Evolutionary conservation across 1,140 invertebrate species (phyloP).

Genomic region (Neodiprion virginianus): DNA sequence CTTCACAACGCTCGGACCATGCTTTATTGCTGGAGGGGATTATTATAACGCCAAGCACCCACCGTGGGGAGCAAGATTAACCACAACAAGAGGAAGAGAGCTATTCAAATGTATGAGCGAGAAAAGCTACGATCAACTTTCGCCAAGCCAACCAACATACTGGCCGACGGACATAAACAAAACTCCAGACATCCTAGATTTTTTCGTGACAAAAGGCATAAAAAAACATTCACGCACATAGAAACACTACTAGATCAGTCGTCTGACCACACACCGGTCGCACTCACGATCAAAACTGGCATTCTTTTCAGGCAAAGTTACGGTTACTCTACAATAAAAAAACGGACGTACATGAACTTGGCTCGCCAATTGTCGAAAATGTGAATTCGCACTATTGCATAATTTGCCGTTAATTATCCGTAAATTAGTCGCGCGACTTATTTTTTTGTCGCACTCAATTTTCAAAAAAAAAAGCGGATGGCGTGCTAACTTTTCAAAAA

Average conservation of each 20-base stretch:
- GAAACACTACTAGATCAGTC: conserved; percentile 28
- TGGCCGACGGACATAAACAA: conserved; percentile 44
- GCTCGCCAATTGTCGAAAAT: too few relatives aligned
- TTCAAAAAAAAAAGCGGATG: too few relatives aligned
- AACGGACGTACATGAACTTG: conserved; percentile 9
- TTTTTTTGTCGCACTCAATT: too few relatives aligned
- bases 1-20: conserved; percentile 33
- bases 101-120: conserved; percentile 24
- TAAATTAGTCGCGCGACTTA: too few relatives aligned
- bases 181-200: conserved; percentile 44
- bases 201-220: conserved; percentile 32
- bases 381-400: too few relatives aligned
- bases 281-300: conserved; percentile 16
- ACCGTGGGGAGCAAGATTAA: conserved; percentile 39
- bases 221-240: conserved; percentile 13
- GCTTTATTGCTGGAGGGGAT: conserved; percentile 38
- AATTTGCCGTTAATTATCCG: too few relatives aligned
- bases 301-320: conserved; percentile 32
- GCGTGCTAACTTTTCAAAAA: too few relatives aligned
- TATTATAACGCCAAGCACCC: conserved; percentile 43
- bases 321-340: conserved; percentile 21
- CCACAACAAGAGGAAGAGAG: conserved; percentile 29
- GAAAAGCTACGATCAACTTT: conserved; percentile 22
- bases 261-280: conserved; percentile 39
- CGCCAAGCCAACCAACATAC: conserved; percentile 36